phyloP scores from a whole-genome alignment of 2,113 vertebrate genomes.

The Arenaria interpres region DNA sequence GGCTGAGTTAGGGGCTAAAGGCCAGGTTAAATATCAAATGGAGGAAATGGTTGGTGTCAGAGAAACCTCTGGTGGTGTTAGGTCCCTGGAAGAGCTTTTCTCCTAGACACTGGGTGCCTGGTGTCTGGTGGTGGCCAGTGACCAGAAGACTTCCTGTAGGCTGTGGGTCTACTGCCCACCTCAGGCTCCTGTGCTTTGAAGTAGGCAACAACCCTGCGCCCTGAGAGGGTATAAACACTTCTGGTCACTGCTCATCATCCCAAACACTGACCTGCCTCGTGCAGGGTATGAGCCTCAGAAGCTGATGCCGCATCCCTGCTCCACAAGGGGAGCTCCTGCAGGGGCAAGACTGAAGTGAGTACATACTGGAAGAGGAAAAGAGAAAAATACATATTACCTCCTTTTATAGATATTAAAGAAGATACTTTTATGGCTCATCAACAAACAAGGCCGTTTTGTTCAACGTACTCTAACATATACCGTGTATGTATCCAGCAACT shows the following conservation, averaged over 20 bases:
- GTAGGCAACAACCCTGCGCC: not conserved
- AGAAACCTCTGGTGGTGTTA: not conserved
- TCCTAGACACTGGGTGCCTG: fast-evolving
- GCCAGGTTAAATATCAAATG: not conserved
- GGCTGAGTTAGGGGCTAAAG: not conserved
- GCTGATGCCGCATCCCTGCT: not conserved
- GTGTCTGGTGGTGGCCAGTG: not conserved
- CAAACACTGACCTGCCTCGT: fast-evolving
- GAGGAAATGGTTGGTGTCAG: not conserved
- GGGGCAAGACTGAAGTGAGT: not conserved
- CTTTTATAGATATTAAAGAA: not conserved
- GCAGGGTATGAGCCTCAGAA: fast-evolving
- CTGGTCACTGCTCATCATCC: not conserved
- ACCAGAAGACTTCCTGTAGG: not conserved
- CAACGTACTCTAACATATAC: not conserved
- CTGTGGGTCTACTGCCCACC: not conserved
- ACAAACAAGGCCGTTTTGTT: not conserved
- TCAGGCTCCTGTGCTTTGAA: not conserved
- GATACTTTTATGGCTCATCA: not conserved
- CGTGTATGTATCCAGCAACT: not conserved
- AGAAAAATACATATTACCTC: not conserved
- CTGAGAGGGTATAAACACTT: not conserved
- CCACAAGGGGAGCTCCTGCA: not conserved
- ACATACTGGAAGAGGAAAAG: not conserved
- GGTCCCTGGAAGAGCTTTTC: not conserved